Conservation (phyloP, 2,113 vertebrate genomes). For the Anoplopoma fimbria region DNA sequence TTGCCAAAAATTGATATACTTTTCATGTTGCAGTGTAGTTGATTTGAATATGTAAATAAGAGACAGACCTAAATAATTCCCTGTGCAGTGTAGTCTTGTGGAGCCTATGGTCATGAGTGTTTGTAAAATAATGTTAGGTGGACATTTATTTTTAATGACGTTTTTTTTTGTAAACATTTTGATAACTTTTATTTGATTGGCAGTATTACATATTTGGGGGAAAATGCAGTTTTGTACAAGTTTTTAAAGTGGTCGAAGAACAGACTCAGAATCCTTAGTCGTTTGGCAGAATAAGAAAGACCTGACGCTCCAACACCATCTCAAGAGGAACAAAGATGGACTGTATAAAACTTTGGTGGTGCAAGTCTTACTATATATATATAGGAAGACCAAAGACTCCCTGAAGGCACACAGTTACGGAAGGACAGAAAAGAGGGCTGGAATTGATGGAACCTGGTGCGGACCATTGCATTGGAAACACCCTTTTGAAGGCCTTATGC, state of each 20-base stretch:
- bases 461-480: background rate
- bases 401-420: background rate
- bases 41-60: slow-evolving; percentile 29
- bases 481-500: too few species aligned
- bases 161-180: background rate
- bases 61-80: slow-evolving; percentile 11
- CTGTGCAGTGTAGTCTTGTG: background rate
- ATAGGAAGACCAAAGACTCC: background rate
- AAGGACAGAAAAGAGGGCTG: background rate
- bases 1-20: slow-evolving; percentile 33
- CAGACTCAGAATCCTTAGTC: background rate
- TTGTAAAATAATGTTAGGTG: background rate
- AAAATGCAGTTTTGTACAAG: too few species aligned
- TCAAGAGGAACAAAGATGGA: background rate
- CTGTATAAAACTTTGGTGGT: background rate
- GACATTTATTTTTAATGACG: background rate
- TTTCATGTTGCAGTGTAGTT: slow-evolving; percentile 2
- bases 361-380: too few species aligned
- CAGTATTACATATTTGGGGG: background rate
- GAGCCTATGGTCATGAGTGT: background rate
- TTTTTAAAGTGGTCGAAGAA: background rate
- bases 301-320: background rate
- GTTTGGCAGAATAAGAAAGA: too few species aligned
- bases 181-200: background rate
- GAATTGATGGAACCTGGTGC: background rate